Evolutionary conservation across 2,888 invertebrate genomes (phyloP).

Genomic region (Chrysodeixis includens): DNA sequence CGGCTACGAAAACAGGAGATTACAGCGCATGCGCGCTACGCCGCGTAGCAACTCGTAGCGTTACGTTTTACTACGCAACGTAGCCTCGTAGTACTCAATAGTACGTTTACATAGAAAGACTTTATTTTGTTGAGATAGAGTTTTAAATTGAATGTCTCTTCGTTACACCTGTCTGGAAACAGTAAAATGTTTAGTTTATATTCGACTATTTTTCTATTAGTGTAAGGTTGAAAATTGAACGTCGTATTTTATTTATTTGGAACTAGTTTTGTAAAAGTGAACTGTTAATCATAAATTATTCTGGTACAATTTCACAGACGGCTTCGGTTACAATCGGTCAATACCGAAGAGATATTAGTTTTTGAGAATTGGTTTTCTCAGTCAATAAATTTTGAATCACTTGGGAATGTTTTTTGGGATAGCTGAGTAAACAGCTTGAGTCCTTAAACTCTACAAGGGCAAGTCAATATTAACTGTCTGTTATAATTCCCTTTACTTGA

Average conservation of each 20-base stretch:
- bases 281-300: conserved; percentile 40
- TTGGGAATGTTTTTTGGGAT: background rate
- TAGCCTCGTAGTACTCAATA: conserved; percentile 45
- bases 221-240: conserved; percentile 21
- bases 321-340: conserved; percentile 27
- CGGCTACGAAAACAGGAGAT: conserved; percentile 23
- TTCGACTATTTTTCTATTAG: conserved; percentile 15
- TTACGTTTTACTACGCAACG: conserved; percentile 50
- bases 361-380: conserved; percentile 15
- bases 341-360: conserved; percentile 20
- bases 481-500: background rate
- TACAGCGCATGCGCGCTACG: conserved; percentile 50
- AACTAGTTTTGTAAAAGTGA: conserved; percentile 22
- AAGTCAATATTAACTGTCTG: background rate
- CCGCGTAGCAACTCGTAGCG: conserved; percentile 48
- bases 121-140: conserved; percentile 26
- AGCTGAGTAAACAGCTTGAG: background rate
- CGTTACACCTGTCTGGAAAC: background rate
- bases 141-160: conserved; percentile 26
- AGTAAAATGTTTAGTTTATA: background rate
- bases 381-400: conserved; percentile 2
- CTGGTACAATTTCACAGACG: conserved; percentile 26
- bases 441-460: background rate
- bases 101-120: conserved; percentile 20
- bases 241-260: background rate